Conservation (phyloP, 2,113 vertebrate genomes). For the Phaethon lepturus region DNA sequence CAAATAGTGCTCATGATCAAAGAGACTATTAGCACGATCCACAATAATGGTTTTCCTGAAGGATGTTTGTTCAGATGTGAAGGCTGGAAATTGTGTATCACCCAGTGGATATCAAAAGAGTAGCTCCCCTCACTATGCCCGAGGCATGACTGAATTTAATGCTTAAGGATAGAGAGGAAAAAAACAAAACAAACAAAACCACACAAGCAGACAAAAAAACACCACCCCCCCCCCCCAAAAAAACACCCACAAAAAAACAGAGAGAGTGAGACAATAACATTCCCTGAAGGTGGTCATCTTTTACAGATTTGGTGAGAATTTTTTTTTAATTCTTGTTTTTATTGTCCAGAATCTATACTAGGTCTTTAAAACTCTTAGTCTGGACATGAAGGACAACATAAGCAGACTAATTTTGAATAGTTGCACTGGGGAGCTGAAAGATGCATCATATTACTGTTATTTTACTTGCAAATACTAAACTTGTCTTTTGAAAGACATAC, state of each 20-base stretch:
- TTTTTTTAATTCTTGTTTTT: not conserved
- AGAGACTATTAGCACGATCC: not conserved
- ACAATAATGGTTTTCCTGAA: not conserved
- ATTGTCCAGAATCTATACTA: not conserved
- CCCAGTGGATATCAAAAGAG: not conserved
- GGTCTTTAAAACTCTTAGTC: not conserved
- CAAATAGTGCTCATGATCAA: not conserved
- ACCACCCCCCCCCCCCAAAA: not conserved
- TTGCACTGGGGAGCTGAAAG: not conserved
- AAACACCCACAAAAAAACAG: not conserved
- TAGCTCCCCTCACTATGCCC: not conserved
- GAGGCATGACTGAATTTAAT: not conserved
- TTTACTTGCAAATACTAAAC: not conserved
- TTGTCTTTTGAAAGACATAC: not conserved
- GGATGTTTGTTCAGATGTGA: not conserved
- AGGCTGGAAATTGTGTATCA: not conserved
- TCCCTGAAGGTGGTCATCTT: not conserved
- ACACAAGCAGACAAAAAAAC: not conserved
- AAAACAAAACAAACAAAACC: not conserved
- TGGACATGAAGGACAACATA: not conserved
- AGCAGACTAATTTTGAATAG: not conserved
- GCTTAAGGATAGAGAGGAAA: accelerated
- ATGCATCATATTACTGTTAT: not conserved
- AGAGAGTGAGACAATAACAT: not conserved
- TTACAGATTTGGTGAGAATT: not conserved